Evolutionary conservation across 2,797 vertebrate genomes (phyloP), one percentile per base, ranked within the genome.

Genomic region (Manis pentadactyla): DNA sequence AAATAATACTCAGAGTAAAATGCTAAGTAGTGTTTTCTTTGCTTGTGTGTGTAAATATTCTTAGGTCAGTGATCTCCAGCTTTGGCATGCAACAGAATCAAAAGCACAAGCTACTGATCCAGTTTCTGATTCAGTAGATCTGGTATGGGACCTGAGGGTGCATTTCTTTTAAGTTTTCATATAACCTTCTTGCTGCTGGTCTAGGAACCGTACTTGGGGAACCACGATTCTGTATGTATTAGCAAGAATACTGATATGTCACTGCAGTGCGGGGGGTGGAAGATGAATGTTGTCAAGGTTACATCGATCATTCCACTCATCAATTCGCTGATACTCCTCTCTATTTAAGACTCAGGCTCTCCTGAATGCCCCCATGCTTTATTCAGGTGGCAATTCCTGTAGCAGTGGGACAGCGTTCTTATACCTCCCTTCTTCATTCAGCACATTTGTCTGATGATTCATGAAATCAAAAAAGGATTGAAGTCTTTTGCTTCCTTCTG

Each of bases 381-480:
- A 59, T 75, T 73, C 71, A 87, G n/a, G 11, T 78, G 69, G 64
- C 63, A 69, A 1, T 86, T 83, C 51, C 14, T 87, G 10, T 8
- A 59, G n/a, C 59, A 79, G 14, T 66, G 10, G 77, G 9, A 34
- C n/a, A 63, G 27, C 57, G 13, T 79, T 95, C 63, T 75, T 95
- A 57, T 79, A 83, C 23, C 86, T 94, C 79, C 79, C 21, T 89
- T 68, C 42, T 89, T 93, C 27, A 49, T 37, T 53, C n/a, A 87
- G 51, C 46, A 63, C 71, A 64, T 88, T 90, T 86, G 57, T 82
- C 63, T 86, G 69, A 78, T 97, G 92, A 96, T 96, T 96, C 78
- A 83, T 83, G 27, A 88, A 90, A 84, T 93, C 73, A 86, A 42
- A 90, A 88, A 88, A 73, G 39, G 39, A 74, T 55, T 82, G 17